These are phyloP conservation scores for Paguma larvata DNA, from an alignment of 2,797 vertebrate genomes.

Conservation along the genomic window DNA sequence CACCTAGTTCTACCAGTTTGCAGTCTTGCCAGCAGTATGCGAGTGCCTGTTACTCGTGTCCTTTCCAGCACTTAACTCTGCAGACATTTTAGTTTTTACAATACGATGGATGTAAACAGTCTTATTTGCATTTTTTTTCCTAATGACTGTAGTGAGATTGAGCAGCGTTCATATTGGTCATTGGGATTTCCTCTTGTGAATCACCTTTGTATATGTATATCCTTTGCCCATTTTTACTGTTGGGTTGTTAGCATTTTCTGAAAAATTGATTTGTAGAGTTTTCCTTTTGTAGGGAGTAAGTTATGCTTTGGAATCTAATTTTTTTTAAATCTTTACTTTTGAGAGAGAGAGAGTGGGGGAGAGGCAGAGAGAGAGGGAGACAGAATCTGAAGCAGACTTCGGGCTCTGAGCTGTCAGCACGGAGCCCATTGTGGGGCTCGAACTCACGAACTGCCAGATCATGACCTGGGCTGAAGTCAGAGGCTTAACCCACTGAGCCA, in stretches of 20 bases:
- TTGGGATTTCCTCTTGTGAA: neutral
- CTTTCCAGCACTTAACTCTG: neutral
- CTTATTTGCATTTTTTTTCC: constrained; percentile 19
- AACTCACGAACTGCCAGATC: too few relatives aligned
- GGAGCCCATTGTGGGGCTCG: too few relatives aligned
- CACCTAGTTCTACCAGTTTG: neutral
- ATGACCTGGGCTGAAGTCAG: too few relatives aligned
- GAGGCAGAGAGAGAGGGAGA: too few relatives aligned
- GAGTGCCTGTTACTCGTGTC: neutral
- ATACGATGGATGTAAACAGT: neutral
- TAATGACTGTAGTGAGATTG: neutral
- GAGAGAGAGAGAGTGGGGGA: too few relatives aligned
- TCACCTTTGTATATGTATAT: neutral
- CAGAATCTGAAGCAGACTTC: too few relatives aligned
- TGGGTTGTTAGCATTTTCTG: neutral
- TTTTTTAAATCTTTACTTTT: neutral
- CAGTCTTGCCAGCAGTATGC: neutral
- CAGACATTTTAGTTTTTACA: constrained; percentile 52
- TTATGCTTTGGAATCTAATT: neutral
- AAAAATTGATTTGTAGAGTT: neutral
- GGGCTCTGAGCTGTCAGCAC: too few relatives aligned
- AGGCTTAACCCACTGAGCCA: too few relatives aligned
- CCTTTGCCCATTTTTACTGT: neutral
- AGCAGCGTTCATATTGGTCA: constrained; percentile 15
- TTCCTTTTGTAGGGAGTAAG: neutral